Evolutionary conservation across 2,797 vertebrate species (phyloP).

Genomic region (Erpetoichthys calabaricus): DNA sequence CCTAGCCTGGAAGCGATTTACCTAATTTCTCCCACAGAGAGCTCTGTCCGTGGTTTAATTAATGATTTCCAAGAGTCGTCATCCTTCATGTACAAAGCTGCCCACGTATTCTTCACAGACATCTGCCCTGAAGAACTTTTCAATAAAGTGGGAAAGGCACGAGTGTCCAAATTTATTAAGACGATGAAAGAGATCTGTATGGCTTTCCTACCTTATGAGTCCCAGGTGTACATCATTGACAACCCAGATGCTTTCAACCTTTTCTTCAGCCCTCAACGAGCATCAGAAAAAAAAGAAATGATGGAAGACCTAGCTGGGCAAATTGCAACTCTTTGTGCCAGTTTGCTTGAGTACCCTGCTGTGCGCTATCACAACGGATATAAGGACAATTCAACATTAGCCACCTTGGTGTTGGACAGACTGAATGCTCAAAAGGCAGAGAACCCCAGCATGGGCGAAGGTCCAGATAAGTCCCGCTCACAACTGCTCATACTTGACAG

Average conservation of each 20-base stretch:
- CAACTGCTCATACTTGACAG: constrained; percentile 80
- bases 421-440: constrained; percentile 81
- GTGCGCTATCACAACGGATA: constrained; percentile 70
- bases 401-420: constrained; percentile 63
- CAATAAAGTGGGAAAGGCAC: constrained; percentile 61
- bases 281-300: constrained; percentile 37
- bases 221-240: constrained; percentile 77
- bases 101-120: constrained; percentile 83
- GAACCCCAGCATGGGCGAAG: constrained; percentile 83
- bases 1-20: constrained; percentile 85
- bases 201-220: constrained; percentile 76
- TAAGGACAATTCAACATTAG: constrained; percentile 61
- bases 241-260: constrained; percentile 51
- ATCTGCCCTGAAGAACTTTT: constrained; percentile 73
- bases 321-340: constrained; percentile 78
- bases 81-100: constrained; percentile 73
- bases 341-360: constrained; percentile 74
- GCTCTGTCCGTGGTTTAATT: constrained; percentile 68
- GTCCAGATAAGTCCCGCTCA: constrained; percentile 71
- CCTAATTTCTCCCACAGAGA: constrained; percentile 69
- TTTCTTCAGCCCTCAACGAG: constrained; percentile 54
- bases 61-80: constrained; percentile 66
- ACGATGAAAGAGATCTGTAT: constrained; percentile 83
- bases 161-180: constrained; percentile 61
- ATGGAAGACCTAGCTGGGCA: constrained; percentile 70